Evolutionary conservation across 2,113 vertebrate genomes (phyloP).

Genomic region (Epinephelus fuscoguttatus): DNA sequence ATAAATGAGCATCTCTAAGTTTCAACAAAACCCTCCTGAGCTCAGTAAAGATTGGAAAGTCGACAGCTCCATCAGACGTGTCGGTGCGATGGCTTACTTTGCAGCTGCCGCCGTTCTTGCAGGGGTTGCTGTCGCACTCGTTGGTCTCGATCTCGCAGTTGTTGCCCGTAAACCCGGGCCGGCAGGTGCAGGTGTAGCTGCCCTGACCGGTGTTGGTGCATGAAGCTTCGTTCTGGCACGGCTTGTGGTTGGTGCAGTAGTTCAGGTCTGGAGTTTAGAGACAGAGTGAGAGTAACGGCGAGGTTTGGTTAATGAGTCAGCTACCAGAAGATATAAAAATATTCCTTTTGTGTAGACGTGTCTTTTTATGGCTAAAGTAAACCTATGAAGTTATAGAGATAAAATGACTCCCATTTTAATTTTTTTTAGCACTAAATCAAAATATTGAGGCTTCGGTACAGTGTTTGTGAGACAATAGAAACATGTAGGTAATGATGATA

Average conservation of each 20-base stretch:
- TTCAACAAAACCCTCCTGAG: no score
- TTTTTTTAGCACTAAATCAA: background rate
- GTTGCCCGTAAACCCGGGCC: conserved; percentile 81
- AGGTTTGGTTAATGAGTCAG: background rate
- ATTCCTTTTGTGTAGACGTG: background rate
- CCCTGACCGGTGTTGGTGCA: conserved; percentile 90
- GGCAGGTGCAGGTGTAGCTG: conserved; percentile 89
- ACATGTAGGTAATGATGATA: no score
- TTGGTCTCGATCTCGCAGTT: conserved; percentile 87
- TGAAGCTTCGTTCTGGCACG: conserved; percentile 86
- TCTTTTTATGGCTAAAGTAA: background rate
- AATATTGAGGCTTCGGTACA: background rate
- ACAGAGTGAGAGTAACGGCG: background rate
- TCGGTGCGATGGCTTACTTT: conserved; percentile 79
- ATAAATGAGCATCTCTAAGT: background rate
- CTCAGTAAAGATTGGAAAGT: background rate
- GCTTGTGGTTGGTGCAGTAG: conserved; percentile 90
- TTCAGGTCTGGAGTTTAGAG: conserved; percentile 81
- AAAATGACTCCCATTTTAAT: background rate
- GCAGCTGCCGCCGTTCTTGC: conserved; percentile 93
- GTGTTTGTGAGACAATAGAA: no score
- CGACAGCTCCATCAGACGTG: background rate
- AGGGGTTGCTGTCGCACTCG: conserved; percentile 90
- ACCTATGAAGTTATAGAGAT: no score
- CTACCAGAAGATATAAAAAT: no score